Evolutionary conservation across 1,140 invertebrate genomes (phyloP).

Genomic region (Pristionchus pacificus): DNA sequence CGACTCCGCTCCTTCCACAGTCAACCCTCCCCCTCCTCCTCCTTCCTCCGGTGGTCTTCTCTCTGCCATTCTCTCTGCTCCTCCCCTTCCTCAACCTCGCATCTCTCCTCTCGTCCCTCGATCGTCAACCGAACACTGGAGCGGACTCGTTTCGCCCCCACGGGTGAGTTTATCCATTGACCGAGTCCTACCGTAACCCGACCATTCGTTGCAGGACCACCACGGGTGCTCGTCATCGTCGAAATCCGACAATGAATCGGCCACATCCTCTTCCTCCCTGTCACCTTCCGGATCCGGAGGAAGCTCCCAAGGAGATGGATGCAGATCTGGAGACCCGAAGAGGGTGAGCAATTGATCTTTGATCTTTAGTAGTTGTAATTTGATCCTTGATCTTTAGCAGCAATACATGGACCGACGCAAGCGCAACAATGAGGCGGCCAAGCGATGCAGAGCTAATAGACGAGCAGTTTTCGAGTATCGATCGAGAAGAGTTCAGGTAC

Average conservation of each 20-base stretch:
- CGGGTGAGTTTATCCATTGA: too few species aligned
- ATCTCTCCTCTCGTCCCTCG: not conserved
- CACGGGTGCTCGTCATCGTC: not conserved
- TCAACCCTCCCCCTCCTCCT: too few species aligned
- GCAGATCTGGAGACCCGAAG: not conserved
- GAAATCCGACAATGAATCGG: not conserved
- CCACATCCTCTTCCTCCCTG: not conserved
- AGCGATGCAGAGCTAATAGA: not conserved
- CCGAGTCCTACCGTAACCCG: too few species aligned
- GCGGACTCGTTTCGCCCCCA: not conserved
- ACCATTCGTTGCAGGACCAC: not conserved
- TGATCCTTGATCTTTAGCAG: not conserved
- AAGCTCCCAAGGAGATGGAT: too few species aligned
- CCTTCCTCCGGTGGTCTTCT: not conserved
- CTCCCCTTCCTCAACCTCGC: too few species aligned
- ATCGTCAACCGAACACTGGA: not conserved
- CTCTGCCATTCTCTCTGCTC: not conserved
- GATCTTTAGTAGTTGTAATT: not conserved
- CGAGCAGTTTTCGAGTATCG: not conserved
- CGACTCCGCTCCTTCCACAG: too few species aligned
- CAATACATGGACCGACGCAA: not conserved
- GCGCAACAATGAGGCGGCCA: slow-evolving; percentile 1
- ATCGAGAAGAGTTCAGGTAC: not conserved
- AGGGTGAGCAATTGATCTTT: not conserved
- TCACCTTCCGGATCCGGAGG: not conserved